Conservation (phyloP, 2,888 invertebrate species). For the Sturmia bella region DNA sequence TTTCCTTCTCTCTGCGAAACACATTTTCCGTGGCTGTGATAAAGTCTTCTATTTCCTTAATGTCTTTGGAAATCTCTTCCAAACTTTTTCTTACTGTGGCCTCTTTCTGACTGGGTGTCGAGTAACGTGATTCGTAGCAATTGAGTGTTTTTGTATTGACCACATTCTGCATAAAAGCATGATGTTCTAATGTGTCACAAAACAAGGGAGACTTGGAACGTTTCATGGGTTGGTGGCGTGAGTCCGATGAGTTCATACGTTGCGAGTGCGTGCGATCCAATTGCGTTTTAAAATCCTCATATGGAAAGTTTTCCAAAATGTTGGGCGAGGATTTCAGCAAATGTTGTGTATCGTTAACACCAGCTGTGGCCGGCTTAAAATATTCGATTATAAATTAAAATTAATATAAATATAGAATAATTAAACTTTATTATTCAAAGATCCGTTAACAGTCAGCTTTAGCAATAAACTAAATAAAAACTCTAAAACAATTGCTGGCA, state of each 20-base stretch:
- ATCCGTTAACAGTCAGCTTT: constrained; percentile 54
- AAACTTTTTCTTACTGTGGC: constrained; percentile 80
- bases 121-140: constrained; percentile 75
- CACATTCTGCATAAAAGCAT: constrained; percentile 80
- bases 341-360: constrained; percentile 75
- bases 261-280: constrained; percentile 72
- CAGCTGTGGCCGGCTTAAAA: constrained; percentile 69
- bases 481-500: constrained; percentile 17
- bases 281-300: constrained; percentile 77
- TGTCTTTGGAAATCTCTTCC: constrained; percentile 81
- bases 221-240: constrained; percentile 48
- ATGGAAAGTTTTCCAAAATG: constrained; percentile 80
- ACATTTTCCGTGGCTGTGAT: constrained; percentile 80
- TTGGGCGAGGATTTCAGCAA: constrained; percentile 81
- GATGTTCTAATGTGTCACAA: constrained; percentile 80
- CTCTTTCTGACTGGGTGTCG: constrained; percentile 79
- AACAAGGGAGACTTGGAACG: constrained; percentile 77
- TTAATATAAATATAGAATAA: constrained; percentile 14
- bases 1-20: constrained; percentile 78
- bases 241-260: constrained; percentile 70
- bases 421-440: constrained; percentile 7
- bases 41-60: constrained; percentile 81
- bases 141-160: constrained; percentile 75
- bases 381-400: background rate
- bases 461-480: constrained; percentile 57